Conservation (phyloP, 2,113 vertebrate species). For the Pterocles orientalis region DNA sequence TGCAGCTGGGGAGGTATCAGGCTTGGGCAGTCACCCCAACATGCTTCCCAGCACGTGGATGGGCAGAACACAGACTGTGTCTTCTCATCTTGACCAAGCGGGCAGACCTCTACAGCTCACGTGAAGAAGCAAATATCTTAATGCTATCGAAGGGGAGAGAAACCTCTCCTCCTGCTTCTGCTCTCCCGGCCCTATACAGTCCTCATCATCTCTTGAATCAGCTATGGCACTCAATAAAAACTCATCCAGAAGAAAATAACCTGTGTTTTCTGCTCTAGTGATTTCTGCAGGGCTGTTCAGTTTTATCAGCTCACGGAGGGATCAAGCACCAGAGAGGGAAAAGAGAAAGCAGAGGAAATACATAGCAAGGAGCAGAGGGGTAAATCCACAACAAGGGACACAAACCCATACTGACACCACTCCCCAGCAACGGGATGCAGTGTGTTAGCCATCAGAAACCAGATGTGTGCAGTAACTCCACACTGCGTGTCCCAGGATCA, state of each 20-base stretch:
- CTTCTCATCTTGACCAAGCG: background rate
- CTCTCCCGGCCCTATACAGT: background rate
- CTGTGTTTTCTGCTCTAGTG: background rate
- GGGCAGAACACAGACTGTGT: background rate
- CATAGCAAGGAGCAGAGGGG: background rate
- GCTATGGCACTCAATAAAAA: background rate
- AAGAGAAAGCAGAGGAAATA: background rate
- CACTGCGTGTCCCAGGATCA: too few species aligned
- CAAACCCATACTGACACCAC: background rate
- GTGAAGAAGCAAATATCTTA: background rate
- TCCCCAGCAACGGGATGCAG: background rate
- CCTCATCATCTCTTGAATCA: background rate
- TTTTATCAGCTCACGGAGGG: background rate
- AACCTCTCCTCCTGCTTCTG: background rate
- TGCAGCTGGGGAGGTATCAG: background rate
- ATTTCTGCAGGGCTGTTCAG: background rate
- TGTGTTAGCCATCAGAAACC: background rate
- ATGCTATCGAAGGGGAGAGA: background rate
- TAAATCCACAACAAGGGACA: background rate
- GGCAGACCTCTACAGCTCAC: background rate
- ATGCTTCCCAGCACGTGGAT: background rate
- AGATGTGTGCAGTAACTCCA: background rate
- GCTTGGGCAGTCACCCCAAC: background rate
- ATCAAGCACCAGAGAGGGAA: background rate
- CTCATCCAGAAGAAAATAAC: background rate